Base-by-base conservation (phyloP, 1,140 invertebrate genomes). In the Camponotus pennsylvanicus region DNA sequence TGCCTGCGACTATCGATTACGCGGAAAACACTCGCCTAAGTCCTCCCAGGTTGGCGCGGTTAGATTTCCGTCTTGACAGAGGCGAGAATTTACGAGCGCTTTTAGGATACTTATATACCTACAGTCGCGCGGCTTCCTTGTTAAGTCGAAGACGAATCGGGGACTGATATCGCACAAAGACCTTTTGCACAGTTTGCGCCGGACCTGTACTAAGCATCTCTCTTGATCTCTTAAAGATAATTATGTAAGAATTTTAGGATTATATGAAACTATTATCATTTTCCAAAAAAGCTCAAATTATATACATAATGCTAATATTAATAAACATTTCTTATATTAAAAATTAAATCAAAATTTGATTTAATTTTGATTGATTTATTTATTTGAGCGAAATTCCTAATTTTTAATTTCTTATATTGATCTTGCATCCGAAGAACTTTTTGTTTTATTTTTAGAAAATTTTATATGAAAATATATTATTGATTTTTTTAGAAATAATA, bases 41-140 rank as follows among this genome's bases (percentile, higher is more conserved):
- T 61, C 55, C 27, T 37, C 52, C n/a, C n/a, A 27, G 79, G 55
- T 49, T 55, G 55, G 61, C 42, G 63, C 55, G 42, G 42, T n/a
- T 57, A 34, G 69, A 83, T 83, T 57, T 61, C 69, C 40, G 32
- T 73, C 77, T 80, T 57, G 79, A 37, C 69, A 83, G 55, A 83
- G 27, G 69, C 69, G 79, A 83, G 27, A 83, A 83, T 83, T 83
- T 83, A 83, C 69, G 79, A 83, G 55, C 55, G 67, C 79, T 75
- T 73, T 80, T 73, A 61, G 55, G 52, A 61, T 73, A 61, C 55
- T 83, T 61, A 37, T 69, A 45, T 69, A 45, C 40, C 13, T 55
- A 69, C 77, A 55, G 63, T 69, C 66, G 42, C 18, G 42, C 34
- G 42, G 73, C 55, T 73, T 83, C 32, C 79, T 83, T 34, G 79